Conservation (phyloP, 2,113 vertebrate genomes). For the Enhydra lutris region DNA sequence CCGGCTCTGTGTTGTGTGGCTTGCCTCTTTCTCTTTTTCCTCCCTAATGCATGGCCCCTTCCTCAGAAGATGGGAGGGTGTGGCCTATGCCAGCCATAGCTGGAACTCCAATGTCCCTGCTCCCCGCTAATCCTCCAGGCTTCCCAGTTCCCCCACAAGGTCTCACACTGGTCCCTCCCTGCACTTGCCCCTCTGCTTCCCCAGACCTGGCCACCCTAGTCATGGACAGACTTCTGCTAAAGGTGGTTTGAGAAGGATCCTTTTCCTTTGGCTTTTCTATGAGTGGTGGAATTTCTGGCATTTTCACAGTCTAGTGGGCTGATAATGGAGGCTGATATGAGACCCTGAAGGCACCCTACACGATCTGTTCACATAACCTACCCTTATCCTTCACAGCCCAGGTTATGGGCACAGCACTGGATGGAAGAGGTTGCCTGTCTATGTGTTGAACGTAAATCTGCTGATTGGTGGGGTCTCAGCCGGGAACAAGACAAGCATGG, state of each 20-base stretch:
- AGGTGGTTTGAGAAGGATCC: not conserved
- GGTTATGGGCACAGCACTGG: not conserved
- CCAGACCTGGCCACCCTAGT: not conserved
- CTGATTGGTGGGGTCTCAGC: not conserved
- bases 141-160: not conserved
- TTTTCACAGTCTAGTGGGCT: not conserved
- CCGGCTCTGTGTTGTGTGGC: slow-evolving; percentile 10
- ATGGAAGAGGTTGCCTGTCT: not conserved
- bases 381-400: not conserved
- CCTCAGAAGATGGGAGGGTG: not conserved
- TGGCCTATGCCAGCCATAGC: not conserved
- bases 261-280: not conserved
- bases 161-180: not conserved
- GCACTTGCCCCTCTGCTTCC: not conserved
- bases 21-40: not conserved
- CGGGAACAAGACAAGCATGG: not conserved
- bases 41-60: not conserved
- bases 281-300: not conserved
- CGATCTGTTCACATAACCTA: not conserved
- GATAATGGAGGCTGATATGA: not conserved
- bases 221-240: not conserved
- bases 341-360: not conserved
- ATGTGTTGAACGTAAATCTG: not conserved
- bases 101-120: not conserved
- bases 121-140: not conserved